Evolutionary conservation across 2,113 vertebrate species (phyloP).

Genomic region (Mola mola): DNA sequence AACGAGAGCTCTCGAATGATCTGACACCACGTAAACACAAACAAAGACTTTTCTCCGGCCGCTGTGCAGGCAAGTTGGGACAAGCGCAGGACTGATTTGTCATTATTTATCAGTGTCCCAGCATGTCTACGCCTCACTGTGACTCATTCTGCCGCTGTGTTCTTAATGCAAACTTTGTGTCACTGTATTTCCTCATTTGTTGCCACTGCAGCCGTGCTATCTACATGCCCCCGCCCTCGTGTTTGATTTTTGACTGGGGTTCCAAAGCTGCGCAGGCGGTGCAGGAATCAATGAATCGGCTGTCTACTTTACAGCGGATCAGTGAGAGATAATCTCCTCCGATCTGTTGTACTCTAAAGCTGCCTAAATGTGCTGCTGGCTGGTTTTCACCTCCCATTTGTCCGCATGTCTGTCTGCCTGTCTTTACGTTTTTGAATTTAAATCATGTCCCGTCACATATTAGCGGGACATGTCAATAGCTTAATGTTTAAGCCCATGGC

Average conservation of each 20-base stretch:
- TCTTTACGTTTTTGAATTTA: too few species aligned
- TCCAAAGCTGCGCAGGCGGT: constrained; percentile 26
- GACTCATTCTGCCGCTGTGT: constrained; percentile 8
- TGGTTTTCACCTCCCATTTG: constrained; percentile 65
- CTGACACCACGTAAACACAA: neutral
- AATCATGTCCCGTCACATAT: neutral
- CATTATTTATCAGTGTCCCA: constrained; percentile 5
- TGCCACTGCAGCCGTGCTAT: too few species aligned
- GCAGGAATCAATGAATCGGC: constrained; percentile 66
- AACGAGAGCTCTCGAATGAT: neutral
- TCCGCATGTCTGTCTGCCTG: constrained; percentile 9
- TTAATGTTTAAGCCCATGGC: too few species aligned
- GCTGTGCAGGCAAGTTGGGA: constrained; percentile 30
- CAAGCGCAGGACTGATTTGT: constrained; percentile 23
- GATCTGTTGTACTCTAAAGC: constrained; percentile 73
- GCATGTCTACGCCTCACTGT: neutral
- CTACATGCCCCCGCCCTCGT: neutral
- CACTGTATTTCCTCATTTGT: too few species aligned
- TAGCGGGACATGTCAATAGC: too few species aligned
- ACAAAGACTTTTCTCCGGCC: too few species aligned
- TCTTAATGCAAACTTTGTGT: neutral
- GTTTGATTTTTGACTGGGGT: constrained; percentile 35
- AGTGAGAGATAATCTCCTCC: constrained; percentile 73
- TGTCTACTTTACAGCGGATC: constrained; percentile 69
- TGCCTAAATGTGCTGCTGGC: constrained; percentile 65